Conservation (phyloP, 2,888 invertebrate genomes). For the Cephus runcator region DNA sequence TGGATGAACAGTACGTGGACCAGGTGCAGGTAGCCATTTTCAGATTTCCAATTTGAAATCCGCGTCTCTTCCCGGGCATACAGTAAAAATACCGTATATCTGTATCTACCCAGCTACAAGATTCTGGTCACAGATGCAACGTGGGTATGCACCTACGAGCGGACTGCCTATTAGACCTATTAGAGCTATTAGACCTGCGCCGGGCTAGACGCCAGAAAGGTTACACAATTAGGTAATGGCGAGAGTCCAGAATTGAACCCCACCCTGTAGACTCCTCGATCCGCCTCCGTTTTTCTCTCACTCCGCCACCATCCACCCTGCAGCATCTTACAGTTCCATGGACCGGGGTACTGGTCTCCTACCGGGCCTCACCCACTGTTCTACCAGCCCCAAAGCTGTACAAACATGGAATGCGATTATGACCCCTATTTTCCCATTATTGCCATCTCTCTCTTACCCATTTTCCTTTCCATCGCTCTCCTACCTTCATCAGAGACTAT, state of each 20-base stretch:
- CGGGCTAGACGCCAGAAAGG: slow-evolving; percentile 55
- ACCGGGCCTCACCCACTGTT: too few relatives aligned
- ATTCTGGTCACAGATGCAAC: slow-evolving; percentile 34
- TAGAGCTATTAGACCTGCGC: slow-evolving; percentile 50
- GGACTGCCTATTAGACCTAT: slow-evolving; percentile 42
- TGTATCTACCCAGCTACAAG: not conserved
- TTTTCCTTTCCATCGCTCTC: slow-evolving; percentile 14
- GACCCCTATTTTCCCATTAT: too few relatives aligned
- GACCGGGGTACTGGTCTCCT: not conserved
- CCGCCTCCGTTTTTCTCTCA: not conserved
- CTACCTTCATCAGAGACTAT: too few relatives aligned
- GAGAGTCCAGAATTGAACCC: slow-evolving; percentile 50
- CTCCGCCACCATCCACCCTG: not conserved
- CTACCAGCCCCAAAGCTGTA: too few relatives aligned
- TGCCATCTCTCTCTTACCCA: slow-evolving; percentile 16
- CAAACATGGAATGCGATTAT: too few relatives aligned
- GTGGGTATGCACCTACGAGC: slow-evolving; percentile 9
- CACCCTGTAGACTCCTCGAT: not conserved
- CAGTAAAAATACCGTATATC: too few relatives aligned
- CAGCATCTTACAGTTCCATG: not conserved
- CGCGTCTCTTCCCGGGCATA: not conserved
- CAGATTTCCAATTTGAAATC: not conserved
- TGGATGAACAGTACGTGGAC: not conserved
- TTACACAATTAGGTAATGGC: slow-evolving; percentile 60
- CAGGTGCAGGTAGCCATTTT: not conserved